Base-by-base conservation (phyloP, 1,140 invertebrate species). In the Hylyphantes graminicola region DNA sequence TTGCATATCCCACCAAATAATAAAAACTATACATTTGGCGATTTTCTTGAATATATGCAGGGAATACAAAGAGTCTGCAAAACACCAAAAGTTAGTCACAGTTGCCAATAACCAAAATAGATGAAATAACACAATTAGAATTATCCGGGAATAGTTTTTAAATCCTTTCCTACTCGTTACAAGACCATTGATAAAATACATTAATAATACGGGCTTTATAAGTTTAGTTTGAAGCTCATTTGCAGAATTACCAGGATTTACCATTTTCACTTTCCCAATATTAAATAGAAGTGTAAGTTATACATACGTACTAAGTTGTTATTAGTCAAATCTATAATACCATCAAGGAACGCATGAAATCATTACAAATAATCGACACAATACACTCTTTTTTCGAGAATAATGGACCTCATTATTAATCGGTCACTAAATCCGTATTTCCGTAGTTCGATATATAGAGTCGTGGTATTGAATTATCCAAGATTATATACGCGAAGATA, bases 31-130 rank as follows among this genome's bases (percentile, higher is more conserved):
- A 13, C 55, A 63, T 64, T 73, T 81, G 13, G 57, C 54, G 0
- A 73, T 19, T 19, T 73, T 81, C 0, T 67, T 81, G 64, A 81
- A 81, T 7, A 81, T 81, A 17, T 81, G 79, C 15, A 81, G 12
- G 2, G 79, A 81, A 54, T 61, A 72, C 8, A 81, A 5, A 9
- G 64, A 51, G 13, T 81, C 79, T 9, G 68, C 54, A 11, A 81
- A 21, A 19, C 79, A 81, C 79, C 79, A 81, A 59, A 81, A 63
- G 21, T 81, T 81, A 9, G 79, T 61, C 4, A 73, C 35, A 13
- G 79, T 81, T 11, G 67, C 17, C 19, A 81, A 10, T 9, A 81
- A 53, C 79, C 79, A 81, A 21, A 81, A 8, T 6, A 55, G 0
- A 15, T 81, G 79, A n/a, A 81, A 81, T 8, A 35, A 13, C 2